Conservation (phyloP, 2,888 invertebrate genomes). For the Andrena fulva region DNA sequence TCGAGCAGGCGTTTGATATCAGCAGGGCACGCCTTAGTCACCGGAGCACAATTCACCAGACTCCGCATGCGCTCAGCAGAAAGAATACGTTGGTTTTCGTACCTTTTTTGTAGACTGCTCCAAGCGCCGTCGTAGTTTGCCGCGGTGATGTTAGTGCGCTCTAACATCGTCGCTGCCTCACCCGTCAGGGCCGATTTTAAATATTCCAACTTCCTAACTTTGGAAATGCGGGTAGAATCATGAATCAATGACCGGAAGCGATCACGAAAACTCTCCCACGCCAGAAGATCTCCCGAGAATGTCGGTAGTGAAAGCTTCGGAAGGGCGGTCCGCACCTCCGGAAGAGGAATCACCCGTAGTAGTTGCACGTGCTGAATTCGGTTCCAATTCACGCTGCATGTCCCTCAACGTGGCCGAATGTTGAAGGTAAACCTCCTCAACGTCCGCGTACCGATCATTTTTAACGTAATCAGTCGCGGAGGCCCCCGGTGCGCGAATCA, state of each 20-base stretch:
- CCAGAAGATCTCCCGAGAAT: background rate
- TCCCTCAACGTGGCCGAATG: too few species aligned
- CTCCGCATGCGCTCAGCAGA: background rate
- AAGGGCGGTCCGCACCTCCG: background rate
- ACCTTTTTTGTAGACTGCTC: background rate
- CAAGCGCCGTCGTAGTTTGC: background rate
- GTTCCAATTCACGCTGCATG: too few species aligned
- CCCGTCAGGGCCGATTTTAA: background rate
- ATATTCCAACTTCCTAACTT: background rate
- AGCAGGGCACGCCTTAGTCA: background rate
- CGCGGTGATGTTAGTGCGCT: background rate
- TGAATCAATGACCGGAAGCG: background rate
- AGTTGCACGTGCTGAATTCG: rapidly evolving
- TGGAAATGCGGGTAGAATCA: background rate
- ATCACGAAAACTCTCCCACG: too few species aligned
- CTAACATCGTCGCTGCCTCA: background rate
- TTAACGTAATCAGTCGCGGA: too few species aligned
- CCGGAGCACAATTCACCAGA: background rate
- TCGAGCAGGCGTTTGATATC: background rate
- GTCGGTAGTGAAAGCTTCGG: background rate
- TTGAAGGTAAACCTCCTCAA: too few species aligned
- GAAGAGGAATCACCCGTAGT: rapidly evolving
- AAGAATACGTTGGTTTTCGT: background rate
- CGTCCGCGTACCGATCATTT: too few species aligned
- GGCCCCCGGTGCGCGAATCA: rapidly evolving